Evolutionary conservation across 2,113 vertebrate genomes (phyloP), one percentile per base, ranked within the genome.

Genomic region (Cettia cetti): DNA sequence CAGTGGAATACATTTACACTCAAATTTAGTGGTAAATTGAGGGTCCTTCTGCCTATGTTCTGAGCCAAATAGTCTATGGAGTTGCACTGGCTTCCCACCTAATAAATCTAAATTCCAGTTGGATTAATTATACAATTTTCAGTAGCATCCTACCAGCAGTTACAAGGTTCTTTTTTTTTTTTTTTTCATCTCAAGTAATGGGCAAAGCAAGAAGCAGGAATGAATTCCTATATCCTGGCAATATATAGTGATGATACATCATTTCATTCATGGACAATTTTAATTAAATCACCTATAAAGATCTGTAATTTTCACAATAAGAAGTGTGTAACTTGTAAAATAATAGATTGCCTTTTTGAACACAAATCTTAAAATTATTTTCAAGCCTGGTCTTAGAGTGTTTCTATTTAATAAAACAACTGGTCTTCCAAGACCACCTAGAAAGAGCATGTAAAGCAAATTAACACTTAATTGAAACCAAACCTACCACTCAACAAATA

Each of bases 341-440:
- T 52, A 26, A 42, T 22, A 45, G 11, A 47, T 18, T 59, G 11
- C 10, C 14, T 47, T 91, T 85, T 69, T 5, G 59, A 61, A 79
- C 42, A 44, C 42, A 22, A 85, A 15, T 37, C 89, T 78, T 16
- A 4, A 44, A 68, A 75, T 79, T 61, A 33, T 81, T 90, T 96
- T 92, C 19, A 89, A 91, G 35, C 11, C 5, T 64, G 7, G 3
- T 50, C 13, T 70, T 93, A 71, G 23, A 50, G 3, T 33, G 13
- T 33, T 92, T 37, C 24, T 84, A 23, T 82, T 57, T 75, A 92
- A 75, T 71, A 59, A 94, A 86, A 89, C 4, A 53, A 45, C 5
- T 60, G 27, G 3, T 61, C 37, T 92, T 89, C 33, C 40, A 89
- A 94, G 90, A 88, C 83, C 86, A 92, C 71, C 64, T 60, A 94